phyloP scores from a whole-genome alignment of 2,113 vertebrate genomes.

The Thomomys bottae region DNA sequence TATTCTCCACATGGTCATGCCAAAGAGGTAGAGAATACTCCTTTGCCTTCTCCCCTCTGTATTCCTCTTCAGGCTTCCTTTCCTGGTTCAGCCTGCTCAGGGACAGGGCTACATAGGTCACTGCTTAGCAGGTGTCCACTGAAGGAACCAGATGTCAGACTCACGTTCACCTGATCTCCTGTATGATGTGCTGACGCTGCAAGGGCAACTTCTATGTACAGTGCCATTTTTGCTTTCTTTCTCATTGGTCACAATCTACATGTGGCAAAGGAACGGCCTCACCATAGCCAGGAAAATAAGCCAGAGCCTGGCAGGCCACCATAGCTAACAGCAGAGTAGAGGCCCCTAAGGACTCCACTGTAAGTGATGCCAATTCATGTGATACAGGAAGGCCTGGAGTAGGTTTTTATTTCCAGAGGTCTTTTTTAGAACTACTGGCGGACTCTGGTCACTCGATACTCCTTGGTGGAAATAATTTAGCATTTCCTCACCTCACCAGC shows the following conservation, averaged over 20 bases:
- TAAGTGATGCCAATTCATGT: too few species aligned
- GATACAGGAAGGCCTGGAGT: too few species aligned
- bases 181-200: too few species aligned
- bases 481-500: accelerated
- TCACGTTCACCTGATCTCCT: not conserved
- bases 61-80: not conserved
- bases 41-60: too few species aligned
- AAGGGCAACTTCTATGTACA: too few species aligned
- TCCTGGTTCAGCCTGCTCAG: too few species aligned
- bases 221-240: not conserved
- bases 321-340: too few species aligned
- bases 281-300: not conserved
- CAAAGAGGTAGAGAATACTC: not conserved
- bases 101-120: not conserved
- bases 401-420: not conserved
- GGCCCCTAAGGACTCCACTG: not conserved
- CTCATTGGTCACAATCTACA: not conserved
- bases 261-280: not conserved
- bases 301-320: not conserved
- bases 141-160: too few species aligned
- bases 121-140: not conserved
- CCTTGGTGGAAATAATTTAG: accelerated
- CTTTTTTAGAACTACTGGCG: not conserved
- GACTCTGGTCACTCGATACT: accelerated
- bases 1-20: not conserved